These are phyloP conservation scores for Metellina segmentata DNA, from an alignment of 2,888 invertebrate genomes.

Conservation along the genomic window DNA sequence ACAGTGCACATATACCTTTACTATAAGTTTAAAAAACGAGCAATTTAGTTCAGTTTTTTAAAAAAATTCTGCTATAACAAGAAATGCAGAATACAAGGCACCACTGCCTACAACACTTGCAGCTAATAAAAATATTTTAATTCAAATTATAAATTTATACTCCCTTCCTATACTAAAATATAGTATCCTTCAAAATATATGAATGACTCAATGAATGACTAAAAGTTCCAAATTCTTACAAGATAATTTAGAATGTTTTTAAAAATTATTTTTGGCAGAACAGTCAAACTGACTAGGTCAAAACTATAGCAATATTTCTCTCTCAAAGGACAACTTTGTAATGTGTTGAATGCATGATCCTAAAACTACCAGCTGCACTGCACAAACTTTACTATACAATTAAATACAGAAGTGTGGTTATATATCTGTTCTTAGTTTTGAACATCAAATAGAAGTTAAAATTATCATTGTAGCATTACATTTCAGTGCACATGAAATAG, in stretches of 20 bases:
- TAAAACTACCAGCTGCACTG: slow-evolving; percentile 18
- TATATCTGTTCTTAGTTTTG: not conserved
- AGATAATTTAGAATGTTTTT: slow-evolving; percentile 4
- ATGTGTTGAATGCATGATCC: not conserved
- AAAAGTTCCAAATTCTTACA: slow-evolving; percentile 13
- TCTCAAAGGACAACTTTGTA: not conserved
- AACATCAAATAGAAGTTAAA: not conserved
- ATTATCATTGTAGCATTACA: not conserved
- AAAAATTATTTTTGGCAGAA: slow-evolving; percentile 36
- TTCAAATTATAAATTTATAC: not conserved
- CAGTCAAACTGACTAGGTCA: slow-evolving; percentile 44
- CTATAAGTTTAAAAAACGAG: slow-evolving; percentile 6
- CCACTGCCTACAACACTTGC: slow-evolving; percentile 5
- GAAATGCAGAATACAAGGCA: slow-evolving; percentile 17
- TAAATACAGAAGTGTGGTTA: not conserved
- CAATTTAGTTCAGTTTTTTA: slow-evolving; percentile 6
- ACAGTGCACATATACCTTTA: slow-evolving; percentile 20
- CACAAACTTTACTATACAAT: slow-evolving; percentile 2
- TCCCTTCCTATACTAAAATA: not conserved
- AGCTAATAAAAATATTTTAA: not conserved
- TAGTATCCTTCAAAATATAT: not conserved
- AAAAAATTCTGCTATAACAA: slow-evolving; percentile 4
- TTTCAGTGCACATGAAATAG: slow-evolving; percentile 22
- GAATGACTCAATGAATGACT: not conserved
- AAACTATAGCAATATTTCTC: slow-evolving; percentile 6